Base-by-base conservation (phyloP, 2,888 invertebrate genomes). In the Drosophila limbata region DNA sequence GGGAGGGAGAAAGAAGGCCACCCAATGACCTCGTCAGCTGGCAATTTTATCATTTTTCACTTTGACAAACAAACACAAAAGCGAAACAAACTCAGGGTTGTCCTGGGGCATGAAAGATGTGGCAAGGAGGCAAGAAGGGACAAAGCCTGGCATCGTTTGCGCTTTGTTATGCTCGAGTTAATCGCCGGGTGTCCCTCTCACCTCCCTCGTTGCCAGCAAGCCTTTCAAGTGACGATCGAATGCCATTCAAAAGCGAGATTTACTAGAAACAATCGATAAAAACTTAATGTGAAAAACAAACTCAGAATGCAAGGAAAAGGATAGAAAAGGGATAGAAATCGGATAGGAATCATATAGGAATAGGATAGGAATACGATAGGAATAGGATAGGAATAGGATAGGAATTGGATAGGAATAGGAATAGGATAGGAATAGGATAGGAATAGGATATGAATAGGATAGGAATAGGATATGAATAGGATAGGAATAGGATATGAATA, bases 31-130 rank as follows among this genome's bases (percentile, higher is more conserved):
- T 71, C 62, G 74, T 39, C 62, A 57, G 69, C 74, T 74, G 73
- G 71, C 79, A 81, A 75, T 86, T 81, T 86, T 73, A 86, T 76
- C 69, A 81, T 84, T 81, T 86, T 81, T 81, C 79, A 73, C 81
- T 79, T 81, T 79, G 70, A 77, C 73, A 84, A 84, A 81, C 76
- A 81, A 84, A 69, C 78, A 83, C 71, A 83, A 83, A 62, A 55
- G 55, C 67, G 37, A 55, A 56, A 35, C 50, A 25, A 63, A 57
- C 56, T 56, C 44, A 25, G 45, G 33, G 42, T n/a, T 55, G 40
- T 28, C 55, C 3, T 8, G 19, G 4, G 19, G 19, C 33, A 50
- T 33, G 17, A 17, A 17, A 17, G 17, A 10, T 48, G 13, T 17
- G 17, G 31, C 17, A 11, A 10, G 10, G 33, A 9, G 48, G 31